Conservation (phyloP, 1,140 invertebrate genomes). For the Pteromalus puparum region DNA sequence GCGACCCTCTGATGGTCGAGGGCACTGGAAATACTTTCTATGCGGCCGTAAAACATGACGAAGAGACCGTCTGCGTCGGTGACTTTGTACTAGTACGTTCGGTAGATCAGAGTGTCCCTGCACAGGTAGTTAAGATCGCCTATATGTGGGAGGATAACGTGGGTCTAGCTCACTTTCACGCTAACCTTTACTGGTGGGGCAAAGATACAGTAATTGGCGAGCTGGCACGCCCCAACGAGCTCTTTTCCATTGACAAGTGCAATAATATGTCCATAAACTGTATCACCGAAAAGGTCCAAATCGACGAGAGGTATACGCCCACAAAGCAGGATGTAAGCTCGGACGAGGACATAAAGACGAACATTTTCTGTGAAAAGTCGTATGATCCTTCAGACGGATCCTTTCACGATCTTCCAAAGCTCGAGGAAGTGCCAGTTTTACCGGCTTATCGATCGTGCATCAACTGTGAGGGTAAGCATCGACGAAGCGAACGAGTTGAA, state of each 20-base stretch:
- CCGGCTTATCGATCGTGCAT: neutral
- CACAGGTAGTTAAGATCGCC: conserved; percentile 81
- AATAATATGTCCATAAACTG: conserved; percentile 80
- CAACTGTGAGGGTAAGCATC: neutral
- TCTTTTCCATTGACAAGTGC: conserved; percentile 87
- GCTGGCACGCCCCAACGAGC: conserved; percentile 84
- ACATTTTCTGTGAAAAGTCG: conserved; percentile 21
- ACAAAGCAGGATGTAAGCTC: conserved; percentile 53
- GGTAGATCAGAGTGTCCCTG: conserved; percentile 77
- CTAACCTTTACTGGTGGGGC: conserved; percentile 78
- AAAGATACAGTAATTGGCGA: conserved; percentile 88
- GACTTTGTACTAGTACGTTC: conserved; percentile 86
- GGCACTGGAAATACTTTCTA: conserved; percentile 59
- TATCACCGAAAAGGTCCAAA: conserved; percentile 75
- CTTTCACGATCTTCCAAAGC: conserved; percentile 1
- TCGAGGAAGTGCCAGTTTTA: neutral
- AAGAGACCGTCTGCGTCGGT: conserved; percentile 61
- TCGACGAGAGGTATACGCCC: conserved; percentile 64
- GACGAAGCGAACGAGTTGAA: neutral
- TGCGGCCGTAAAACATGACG: conserved; percentile 55
- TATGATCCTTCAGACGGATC: conserved; percentile 20
- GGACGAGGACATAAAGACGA: neutral
- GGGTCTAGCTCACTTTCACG: conserved; percentile 59
- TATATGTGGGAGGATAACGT: conserved; percentile 76
- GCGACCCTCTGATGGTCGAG: conserved; percentile 70